Evolutionary conservation across 2,888 invertebrate species (phyloP).

Genomic region (Caenorhabditis macrosperma): DNA sequence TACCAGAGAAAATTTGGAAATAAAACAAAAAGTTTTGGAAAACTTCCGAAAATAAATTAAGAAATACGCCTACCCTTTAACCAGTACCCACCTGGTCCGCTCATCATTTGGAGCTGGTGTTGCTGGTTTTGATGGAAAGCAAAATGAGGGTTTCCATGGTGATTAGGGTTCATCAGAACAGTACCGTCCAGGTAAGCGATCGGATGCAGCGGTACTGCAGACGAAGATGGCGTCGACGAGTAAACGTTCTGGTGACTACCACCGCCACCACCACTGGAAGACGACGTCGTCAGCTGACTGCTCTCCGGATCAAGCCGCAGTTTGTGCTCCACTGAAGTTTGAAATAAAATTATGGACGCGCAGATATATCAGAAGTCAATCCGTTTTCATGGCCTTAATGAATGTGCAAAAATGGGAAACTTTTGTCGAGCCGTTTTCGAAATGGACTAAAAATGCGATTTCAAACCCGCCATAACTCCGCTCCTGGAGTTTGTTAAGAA

Average conservation of each 20-base stretch:
- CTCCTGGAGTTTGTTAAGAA: too few relatives aligned
- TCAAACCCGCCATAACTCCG: too few relatives aligned
- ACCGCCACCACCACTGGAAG: not conserved
- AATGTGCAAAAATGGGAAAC: too few relatives aligned
- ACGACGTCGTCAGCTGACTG: not conserved
- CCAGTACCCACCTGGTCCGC: not conserved
- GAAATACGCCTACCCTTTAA: not conserved
- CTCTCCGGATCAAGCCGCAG: constrained; percentile 15
- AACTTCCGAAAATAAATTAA: too few relatives aligned
- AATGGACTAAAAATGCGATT: too few relatives aligned
- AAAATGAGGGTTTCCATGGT: not conserved
- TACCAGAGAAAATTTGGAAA: too few relatives aligned
- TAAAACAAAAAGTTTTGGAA: too few relatives aligned
- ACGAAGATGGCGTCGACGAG: not conserved
- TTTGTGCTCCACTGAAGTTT: constrained; percentile 31
- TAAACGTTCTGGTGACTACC: not conserved
- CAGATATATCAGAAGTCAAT: too few relatives aligned
- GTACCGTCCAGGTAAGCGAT: not conserved
- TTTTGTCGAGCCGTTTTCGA: too few relatives aligned
- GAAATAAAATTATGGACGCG: too few relatives aligned
- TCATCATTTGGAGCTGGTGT: not conserved
- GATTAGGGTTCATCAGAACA: not conserved
- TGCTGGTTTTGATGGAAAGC: not conserved
- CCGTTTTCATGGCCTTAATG: too few relatives aligned
- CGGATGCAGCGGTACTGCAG: not conserved